Evolutionary conservation across 2,888 invertebrate genomes (phyloP).

Genomic region (Latrodectus hesperus): DNA sequence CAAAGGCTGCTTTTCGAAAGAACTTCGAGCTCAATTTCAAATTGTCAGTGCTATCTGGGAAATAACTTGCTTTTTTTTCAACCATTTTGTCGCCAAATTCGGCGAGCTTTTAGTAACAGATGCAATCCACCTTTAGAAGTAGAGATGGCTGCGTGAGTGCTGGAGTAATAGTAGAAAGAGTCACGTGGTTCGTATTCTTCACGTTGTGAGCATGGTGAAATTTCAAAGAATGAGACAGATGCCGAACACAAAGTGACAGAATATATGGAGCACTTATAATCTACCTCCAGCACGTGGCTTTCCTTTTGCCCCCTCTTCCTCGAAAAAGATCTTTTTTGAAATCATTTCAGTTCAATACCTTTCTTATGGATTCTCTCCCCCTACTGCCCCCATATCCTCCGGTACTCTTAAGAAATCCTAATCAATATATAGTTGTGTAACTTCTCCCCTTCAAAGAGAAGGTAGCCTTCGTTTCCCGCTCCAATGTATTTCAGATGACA

Average conservation of each 20-base stretch:
- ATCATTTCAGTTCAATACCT: constrained; percentile 5
- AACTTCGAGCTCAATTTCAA: too few species aligned
- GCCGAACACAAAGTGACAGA: constrained; percentile 34
- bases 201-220: constrained; percentile 9
- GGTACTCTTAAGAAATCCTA: constrained; percentile 1
- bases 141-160: constrained; percentile 30
- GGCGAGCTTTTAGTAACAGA: not conserved
- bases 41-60: too few species aligned
- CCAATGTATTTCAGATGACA: too few species aligned
- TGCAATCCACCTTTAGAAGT: constrained; percentile 16
- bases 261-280: constrained; percentile 38
- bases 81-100: constrained; percentile 19
- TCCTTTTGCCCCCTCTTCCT: not conserved
- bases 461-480: not conserved
- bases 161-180: constrained; percentile 53
- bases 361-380: not conserved
- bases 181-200: constrained; percentile 52
- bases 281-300: not conserved
- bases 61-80: too few species aligned
- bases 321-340: constrained; percentile 6
- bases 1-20: too few species aligned
- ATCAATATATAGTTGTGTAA: not conserved
- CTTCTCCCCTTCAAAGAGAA: not conserved
- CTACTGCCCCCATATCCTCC: not conserved
- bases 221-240: constrained; percentile 45